phyloP scores from a whole-genome alignment of 2,113 vertebrate species.

The Sturnira hondurensis region DNA sequence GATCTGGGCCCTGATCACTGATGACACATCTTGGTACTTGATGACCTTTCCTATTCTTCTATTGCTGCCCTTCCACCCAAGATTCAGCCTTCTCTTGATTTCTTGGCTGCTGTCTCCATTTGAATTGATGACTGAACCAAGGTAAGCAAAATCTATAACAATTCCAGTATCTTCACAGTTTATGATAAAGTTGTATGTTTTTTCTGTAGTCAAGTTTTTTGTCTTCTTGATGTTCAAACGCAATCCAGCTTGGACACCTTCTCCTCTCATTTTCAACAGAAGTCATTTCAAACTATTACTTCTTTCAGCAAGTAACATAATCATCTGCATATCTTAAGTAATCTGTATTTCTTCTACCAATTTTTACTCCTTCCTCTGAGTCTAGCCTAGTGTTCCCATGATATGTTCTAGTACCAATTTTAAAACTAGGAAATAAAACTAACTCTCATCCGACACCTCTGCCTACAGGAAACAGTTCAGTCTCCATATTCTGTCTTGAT shows the following conservation, averaged over 20 bases:
- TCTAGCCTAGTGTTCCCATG: neutral
- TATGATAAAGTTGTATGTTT: neutral
- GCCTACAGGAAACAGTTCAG: neutral
- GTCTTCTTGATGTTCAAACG: neutral
- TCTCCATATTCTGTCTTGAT: neutral
- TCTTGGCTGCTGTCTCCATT: neutral
- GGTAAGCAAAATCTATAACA: neutral
- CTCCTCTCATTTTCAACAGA: neutral
- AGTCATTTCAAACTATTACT: neutral
- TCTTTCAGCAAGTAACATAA: neutral
- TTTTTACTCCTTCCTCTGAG: neutral
- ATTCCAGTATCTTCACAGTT: neutral
- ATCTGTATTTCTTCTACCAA: neutral
- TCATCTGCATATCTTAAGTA: neutral
- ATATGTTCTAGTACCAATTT: neutral
- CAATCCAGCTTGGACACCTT: neutral
- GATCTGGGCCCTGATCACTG: neutral
- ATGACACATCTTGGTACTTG: neutral
- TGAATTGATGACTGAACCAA: neutral
- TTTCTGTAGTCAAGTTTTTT: neutral
- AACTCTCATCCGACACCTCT: neutral
- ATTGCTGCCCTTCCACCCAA: neutral
- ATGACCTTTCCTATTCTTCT: neutral
- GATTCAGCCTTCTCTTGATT: neutral
- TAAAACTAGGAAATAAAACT: neutral